Percentiles rank a stretch among this genome's conserved stretches.
phyloP scores from a whole-genome alignment of 2,888 invertebrate genomes.

The Perdita meconis region DNA sequence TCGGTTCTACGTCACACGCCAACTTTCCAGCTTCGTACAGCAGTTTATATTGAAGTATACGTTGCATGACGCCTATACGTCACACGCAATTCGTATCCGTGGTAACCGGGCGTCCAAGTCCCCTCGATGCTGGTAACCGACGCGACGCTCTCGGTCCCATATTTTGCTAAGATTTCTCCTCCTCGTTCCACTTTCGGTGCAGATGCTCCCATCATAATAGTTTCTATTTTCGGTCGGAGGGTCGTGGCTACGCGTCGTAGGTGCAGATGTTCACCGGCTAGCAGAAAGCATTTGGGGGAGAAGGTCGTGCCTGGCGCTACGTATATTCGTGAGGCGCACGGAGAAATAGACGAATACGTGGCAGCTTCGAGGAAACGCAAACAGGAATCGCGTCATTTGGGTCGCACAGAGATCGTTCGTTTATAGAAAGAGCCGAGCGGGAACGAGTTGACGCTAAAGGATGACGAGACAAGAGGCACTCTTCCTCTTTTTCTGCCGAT shows the following conservation, averaged over 20 bases:
- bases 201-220: slow-evolving; percentile 73
- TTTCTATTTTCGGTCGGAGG: slow-evolving; percentile 71
- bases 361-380: slow-evolving; percentile 3
- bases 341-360: slow-evolving; percentile 47
- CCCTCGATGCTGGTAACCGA: slow-evolving; percentile 25
- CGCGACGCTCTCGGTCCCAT: slow-evolving; percentile 39
- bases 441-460: neutral
- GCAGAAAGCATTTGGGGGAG: slow-evolving; percentile 59
- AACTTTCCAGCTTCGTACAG: too few species aligned
- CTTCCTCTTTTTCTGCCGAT: neutral
- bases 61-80: too few species aligned
- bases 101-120: slow-evolving; percentile 23
- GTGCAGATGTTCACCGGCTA: slow-evolving; percentile 67
- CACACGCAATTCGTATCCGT: neutral
- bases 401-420: neutral
- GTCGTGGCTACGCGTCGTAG: slow-evolving; percentile 59
- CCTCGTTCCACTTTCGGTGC: slow-evolving; percentile 53
- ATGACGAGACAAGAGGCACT: neutral
- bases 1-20: too few species aligned
- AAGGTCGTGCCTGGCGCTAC: slow-evolving; percentile 52
- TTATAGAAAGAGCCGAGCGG: neutral
- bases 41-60: too few species aligned
- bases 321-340: slow-evolving; percentile 35
- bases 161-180: slow-evolving; percentile 59
- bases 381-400: neutral